Evolutionary conservation across 2,888 invertebrate species (phyloP), one percentile per base, ranked within the genome.

Genomic region (Punctoribates punctum): DNA sequence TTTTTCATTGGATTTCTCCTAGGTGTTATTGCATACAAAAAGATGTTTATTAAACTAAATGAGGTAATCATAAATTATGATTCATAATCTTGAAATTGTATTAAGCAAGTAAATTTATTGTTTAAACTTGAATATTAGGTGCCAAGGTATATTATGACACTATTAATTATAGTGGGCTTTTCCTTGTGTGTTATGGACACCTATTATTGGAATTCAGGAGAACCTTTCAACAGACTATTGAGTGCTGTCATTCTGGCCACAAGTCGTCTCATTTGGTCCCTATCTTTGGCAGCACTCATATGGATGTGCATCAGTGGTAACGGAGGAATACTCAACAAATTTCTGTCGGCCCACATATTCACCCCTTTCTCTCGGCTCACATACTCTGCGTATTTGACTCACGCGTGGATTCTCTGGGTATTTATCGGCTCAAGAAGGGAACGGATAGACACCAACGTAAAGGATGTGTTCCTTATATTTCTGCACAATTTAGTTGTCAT

Each of bases 381-480:
- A 23, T 79, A 72, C 29, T 42, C 74, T 8, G 75, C 75, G 1
- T 79, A 79, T 65, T 62, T 79, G 23, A 74, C 76, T 9, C 79
- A 79, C 23, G 74, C 72, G 13, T 62, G 75, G 67, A 25, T 77
- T 42, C 25, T 78, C 11, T 77, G 76, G 78, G 54, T 57, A 23
- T 74, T 67, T 25, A 25, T 60, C 75, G 78, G 77, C 13, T 27
- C 65, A 4, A 38, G 67, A 42, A 51, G 77, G 11, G 60, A 77
- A 8, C 51, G 75, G 17, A 48, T 75, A 42, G 48, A 73, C 42
- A 13, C 42, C 42, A 42, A 42, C 13, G 11, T 8, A 13, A 42
- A 1, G 13, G 42, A 42, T 42, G 11, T 42, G 13, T 13, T 13
- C 42, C 13, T 13, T 5, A 11, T 42, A 1, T 13, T 13, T 11